These are phyloP conservation scores for Lateolabrax maculatus DNA, from an alignment of 2,797 vertebrate genomes.

Conservation along the genomic window DNA sequence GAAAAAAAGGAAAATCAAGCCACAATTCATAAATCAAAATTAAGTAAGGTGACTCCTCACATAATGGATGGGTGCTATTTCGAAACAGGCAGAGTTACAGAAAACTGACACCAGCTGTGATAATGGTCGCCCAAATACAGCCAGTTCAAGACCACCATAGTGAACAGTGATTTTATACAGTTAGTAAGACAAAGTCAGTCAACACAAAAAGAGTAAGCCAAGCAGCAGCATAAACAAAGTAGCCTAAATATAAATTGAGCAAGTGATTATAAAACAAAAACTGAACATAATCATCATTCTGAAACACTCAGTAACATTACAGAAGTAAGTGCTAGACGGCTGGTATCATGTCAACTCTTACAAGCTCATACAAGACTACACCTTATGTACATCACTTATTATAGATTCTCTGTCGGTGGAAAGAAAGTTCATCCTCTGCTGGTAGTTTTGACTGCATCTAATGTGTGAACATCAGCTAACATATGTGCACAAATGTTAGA, in stretches of 20 bases:
- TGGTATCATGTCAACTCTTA: not conserved
- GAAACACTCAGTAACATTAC: not conserved
- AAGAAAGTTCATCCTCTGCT: not conserved
- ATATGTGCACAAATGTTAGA: not conserved
- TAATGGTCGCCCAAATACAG: not conserved
- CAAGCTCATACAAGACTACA: not conserved
- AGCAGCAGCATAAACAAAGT: not conserved
- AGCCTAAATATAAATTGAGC: not conserved
- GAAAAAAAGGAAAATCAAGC: not conserved
- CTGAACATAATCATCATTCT: too few species aligned
- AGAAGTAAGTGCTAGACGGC: not conserved
- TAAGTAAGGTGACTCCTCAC: conserved; percentile 4
- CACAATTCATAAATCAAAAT: not conserved
- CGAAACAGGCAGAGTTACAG: not conserved
- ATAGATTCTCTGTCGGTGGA: not conserved
- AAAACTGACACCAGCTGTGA: conserved; percentile 28
- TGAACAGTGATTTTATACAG: not conserved
- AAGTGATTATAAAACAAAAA: not conserved
- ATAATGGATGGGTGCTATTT: conserved; percentile 9
- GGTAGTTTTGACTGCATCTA: not conserved
- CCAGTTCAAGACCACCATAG: not conserved
- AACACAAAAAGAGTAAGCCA: not conserved
- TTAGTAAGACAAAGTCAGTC: not conserved
- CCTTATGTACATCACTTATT: not conserved
- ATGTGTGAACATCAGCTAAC: not conserved